These are phyloP conservation scores for Sebastes aleutianus DNA, from an alignment of 2,797 vertebrate species.

Conservation along the genomic window DNA sequence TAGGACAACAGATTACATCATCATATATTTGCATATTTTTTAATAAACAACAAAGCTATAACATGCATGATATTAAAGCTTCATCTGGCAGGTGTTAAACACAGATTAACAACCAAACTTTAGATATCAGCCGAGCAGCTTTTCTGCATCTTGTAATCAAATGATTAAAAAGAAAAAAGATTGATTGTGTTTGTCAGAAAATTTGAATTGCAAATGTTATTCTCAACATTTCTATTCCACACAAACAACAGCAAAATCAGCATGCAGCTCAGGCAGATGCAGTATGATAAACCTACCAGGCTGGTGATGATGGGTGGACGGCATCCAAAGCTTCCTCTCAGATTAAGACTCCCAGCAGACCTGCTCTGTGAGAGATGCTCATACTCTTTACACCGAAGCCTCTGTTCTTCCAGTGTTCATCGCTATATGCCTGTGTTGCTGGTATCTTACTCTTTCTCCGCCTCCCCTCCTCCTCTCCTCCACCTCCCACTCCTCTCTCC, in stretches of 20 bases:
- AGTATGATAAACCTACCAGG: slow-evolving; percentile 64
- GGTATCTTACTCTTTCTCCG: slow-evolving; percentile 48
- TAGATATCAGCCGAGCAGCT: neutral
- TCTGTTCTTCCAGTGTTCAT: slow-evolving; percentile 30
- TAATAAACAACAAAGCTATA: neutral
- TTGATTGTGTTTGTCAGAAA: neutral
- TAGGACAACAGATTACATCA: neutral
- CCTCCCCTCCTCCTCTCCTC: slow-evolving; percentile 3
- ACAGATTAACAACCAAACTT: slow-evolving; percentile 31
- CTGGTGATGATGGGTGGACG: slow-evolving; percentile 17
- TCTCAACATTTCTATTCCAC: neutral
- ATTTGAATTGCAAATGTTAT: neutral
- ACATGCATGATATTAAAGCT: neutral
- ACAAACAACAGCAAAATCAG: slow-evolving; percentile 15
- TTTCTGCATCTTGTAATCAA: neutral
- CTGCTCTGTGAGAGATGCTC: slow-evolving; percentile 39
- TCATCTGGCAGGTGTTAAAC: neutral
- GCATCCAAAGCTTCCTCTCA: slow-evolving; percentile 44
- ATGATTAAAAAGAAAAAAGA: neutral
- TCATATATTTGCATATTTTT: neutral
- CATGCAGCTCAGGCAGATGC: slow-evolving; percentile 44
- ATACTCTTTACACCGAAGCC: slow-evolving; percentile 39
- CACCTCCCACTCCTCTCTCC: slow-evolving; percentile 3
- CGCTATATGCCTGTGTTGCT: slow-evolving; percentile 51
- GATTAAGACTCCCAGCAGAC: slow-evolving; percentile 49